phyloP scores from a whole-genome alignment of 2,888 invertebrate species.

The Sturmia bella region DNA sequence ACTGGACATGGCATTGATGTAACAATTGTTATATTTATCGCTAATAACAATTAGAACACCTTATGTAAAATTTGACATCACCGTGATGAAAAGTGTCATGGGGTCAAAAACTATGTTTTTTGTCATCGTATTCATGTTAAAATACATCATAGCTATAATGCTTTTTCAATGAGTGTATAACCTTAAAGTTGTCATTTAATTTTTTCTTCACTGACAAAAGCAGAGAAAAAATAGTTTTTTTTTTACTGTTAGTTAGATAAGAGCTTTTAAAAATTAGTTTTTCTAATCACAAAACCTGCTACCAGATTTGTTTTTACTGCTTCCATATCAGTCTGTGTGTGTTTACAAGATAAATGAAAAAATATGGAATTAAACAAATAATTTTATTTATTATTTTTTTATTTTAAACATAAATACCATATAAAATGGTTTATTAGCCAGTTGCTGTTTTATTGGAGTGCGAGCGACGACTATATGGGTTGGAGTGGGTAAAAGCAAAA shows the following conservation, averaged over 20 bases:
- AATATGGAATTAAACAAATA: constrained; percentile 44
- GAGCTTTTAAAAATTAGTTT: constrained; percentile 44
- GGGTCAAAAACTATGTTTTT: no score
- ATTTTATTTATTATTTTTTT: constrained; percentile 38
- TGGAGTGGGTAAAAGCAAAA: constrained; percentile 17
- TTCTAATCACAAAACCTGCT: constrained; percentile 63
- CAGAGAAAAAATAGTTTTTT: constrained; percentile 14
- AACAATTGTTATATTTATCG: no score
- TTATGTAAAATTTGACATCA: no score
- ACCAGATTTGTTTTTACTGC: constrained; percentile 52
- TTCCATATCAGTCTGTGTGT: neutral
- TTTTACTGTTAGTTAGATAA: constrained; percentile 45
- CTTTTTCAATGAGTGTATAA: no score
- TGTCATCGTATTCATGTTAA: no score
- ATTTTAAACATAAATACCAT: constrained; percentile 62
- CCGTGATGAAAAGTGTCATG: no score
- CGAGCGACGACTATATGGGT: neutral
- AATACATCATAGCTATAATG: no score
- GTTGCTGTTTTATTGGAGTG: constrained; percentile 13
- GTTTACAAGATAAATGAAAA: constrained; percentile 58
- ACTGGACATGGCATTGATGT: no score
- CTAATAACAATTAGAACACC: no score
- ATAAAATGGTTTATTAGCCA: constrained; percentile 68
- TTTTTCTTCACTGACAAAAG: no score
- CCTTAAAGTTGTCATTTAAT: no score